Conservation (phyloP, 2,888 invertebrate genomes). For the Ptilodon capucinus region DNA sequence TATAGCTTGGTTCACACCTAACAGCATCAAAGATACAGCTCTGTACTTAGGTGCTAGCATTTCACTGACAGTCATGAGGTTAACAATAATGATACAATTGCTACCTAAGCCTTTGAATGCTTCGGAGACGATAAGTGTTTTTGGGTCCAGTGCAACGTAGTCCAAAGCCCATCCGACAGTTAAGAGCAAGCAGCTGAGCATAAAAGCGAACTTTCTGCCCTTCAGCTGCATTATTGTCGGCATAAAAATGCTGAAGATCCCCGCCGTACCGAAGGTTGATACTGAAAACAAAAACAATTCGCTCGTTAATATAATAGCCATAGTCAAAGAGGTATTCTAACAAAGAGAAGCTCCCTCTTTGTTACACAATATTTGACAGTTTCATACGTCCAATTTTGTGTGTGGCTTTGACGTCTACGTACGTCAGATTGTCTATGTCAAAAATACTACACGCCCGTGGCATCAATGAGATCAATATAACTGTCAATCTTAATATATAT, state of each 20-base stretch:
- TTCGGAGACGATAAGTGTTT: slow-evolving; percentile 14
- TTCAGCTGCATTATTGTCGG: slow-evolving; percentile 22
- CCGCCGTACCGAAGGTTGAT: slow-evolving; percentile 24
- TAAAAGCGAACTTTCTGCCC: slow-evolving; percentile 24
- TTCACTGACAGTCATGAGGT: slow-evolving; percentile 26
- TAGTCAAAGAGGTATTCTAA: too few species aligned
- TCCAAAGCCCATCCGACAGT: slow-evolving; percentile 25
- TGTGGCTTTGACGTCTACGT: too few species aligned
- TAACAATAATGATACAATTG: slow-evolving; percentile 20
- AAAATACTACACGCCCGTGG: too few species aligned
- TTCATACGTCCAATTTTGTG: too few species aligned
- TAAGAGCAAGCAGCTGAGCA: slow-evolving; percentile 15
- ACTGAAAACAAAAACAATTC: slow-evolving; percentile 17
- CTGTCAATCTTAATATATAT: too few species aligned
- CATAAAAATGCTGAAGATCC: slow-evolving; percentile 19
- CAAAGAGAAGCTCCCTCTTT: too few species aligned
- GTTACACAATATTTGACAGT: too few species aligned
- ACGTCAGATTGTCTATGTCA: too few species aligned
- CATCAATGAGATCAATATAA: too few species aligned
- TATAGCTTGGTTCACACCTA: slow-evolving; percentile 13
- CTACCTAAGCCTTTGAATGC: slow-evolving; percentile 21
- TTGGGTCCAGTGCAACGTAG: slow-evolving; percentile 6
- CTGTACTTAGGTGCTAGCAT: slow-evolving; percentile 26
- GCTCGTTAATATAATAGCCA: too few species aligned
- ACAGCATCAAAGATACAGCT: slow-evolving; percentile 13